Evolutionary conservation across 2,113 vertebrate species (phyloP).

Genomic region (Peromyscus maniculatus): DNA sequence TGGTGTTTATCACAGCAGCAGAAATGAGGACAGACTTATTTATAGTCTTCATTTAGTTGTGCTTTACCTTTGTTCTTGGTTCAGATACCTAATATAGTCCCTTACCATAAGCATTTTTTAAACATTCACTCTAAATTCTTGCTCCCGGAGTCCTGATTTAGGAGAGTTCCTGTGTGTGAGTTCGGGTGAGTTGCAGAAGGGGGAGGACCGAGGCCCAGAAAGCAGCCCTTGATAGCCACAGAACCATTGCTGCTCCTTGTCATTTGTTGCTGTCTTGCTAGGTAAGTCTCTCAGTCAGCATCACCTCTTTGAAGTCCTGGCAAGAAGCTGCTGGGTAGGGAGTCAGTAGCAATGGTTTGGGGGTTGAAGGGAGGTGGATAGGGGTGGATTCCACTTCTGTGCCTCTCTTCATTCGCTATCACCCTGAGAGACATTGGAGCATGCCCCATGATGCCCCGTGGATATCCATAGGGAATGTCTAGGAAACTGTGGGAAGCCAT

Average conservation of each 20-base stretch:
- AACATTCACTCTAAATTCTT: background rate
- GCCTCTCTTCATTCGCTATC: background rate
- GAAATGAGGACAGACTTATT: background rate
- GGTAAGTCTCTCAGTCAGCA: background rate
- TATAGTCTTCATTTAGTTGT: background rate
- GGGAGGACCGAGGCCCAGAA: background rate
- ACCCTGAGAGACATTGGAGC: background rate
- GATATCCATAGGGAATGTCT: background rate
- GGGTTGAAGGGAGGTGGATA: background rate
- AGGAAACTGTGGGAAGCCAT: background rate
- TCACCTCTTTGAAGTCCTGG: background rate
- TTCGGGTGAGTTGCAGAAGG: background rate
- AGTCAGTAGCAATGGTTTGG: background rate
- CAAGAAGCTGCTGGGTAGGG: background rate
- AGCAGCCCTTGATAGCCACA: background rate
- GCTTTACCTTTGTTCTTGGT: background rate
- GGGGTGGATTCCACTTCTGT: too few relatives aligned
- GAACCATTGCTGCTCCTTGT: background rate
- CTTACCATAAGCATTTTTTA: background rate
- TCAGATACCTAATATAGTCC: background rate
- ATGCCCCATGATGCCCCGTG: accelerated
- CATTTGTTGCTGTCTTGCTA: background rate
- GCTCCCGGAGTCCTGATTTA: background rate
- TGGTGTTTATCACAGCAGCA: background rate
- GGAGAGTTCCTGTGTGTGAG: background rate